Base-by-base conservation (phyloP, 2,113 vertebrate genomes). In the Grammomys surdaster region DNA sequence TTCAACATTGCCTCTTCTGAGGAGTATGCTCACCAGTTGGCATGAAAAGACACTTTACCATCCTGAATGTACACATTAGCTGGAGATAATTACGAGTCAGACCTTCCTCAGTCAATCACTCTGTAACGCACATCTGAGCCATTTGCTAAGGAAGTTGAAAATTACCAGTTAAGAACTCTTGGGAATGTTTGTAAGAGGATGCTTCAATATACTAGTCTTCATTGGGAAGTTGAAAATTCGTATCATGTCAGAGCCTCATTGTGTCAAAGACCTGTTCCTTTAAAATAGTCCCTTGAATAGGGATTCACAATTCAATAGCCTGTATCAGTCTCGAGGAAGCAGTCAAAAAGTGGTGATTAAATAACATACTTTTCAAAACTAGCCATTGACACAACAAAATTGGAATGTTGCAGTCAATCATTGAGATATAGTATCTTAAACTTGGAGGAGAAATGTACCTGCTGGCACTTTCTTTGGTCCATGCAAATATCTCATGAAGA, bases 91-190 rank as follows among this genome's bases (percentile, higher is more conserved):
- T 58, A 76, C 0, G 24, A 72, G 78, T 67, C 93, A 87, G 60
- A 48, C 69, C 78, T 82, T 87, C 70, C 77, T 87, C 89, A 58
- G 78, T 87, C 69, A 40, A 17, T 91, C 60, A 11, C 33, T 48
- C 26, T 11, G 22, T 5, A 51, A 6, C 60, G 20, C 24, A 58
- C 48, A 54, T 46, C 48, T 33, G n/a, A 84, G 78, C 43, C 88
- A 46, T 81, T 89, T 88, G 91, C 96, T 77, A 80, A 87, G 88
- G 95, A 67, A 56, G 54, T 28, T 70, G 91, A 56, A 84, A 84
- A 65, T 43, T 65, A n/a, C 54, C 60, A 9, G 36, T 65, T 69
- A 56, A 84, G 94, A 86, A 95, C 28, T 48, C 77, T n/a, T 85
- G 43, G 28, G 7, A 26, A 63, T 33, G 58, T 86, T 87, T 54